Conservation (phyloP, 2,113 vertebrate species). For the Esox niger region DNA sequence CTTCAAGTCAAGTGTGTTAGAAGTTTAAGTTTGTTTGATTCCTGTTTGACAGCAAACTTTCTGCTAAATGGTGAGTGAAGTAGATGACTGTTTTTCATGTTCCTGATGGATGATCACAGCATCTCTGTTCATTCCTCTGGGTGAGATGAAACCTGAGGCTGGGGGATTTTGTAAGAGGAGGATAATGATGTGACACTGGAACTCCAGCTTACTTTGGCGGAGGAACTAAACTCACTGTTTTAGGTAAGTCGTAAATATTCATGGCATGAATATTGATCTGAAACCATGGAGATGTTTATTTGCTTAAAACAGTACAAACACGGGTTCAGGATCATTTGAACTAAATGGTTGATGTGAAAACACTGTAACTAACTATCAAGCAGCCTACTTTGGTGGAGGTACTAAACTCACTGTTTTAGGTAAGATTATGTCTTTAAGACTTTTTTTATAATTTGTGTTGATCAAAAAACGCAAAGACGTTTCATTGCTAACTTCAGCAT, state of each 20-base stretch:
- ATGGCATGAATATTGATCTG: too few species aligned
- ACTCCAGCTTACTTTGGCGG: conserved; percentile 18
- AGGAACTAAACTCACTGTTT: too few species aligned
- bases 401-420: neutral
- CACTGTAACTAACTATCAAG: too few species aligned
- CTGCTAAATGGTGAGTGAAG: neutral
- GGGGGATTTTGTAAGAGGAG: conserved; percentile 36
- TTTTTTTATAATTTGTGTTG: neutral
- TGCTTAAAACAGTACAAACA: conserved; percentile 55
- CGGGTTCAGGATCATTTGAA: conserved; percentile 58
- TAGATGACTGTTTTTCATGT: neutral
- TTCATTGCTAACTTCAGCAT: neutral
- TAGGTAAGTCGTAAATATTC: too few species aligned
- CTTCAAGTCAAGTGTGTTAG: neutral
- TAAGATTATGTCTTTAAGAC: neutral
- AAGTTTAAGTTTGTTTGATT: neutral
- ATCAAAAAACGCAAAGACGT: neutral
- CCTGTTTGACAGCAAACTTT: neutral
- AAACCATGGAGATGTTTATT: too few species aligned
- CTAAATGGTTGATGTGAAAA: too few species aligned
- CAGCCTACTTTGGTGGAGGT: too few species aligned
- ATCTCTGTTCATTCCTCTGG: neutral
- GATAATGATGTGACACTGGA: conserved; percentile 60
- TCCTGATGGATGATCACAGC: conserved; percentile 15
- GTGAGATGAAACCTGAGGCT: neutral